phyloP scores from a whole-genome alignment of 2,113 vertebrate species.

The Dendropsophus ebraccatus region DNA sequence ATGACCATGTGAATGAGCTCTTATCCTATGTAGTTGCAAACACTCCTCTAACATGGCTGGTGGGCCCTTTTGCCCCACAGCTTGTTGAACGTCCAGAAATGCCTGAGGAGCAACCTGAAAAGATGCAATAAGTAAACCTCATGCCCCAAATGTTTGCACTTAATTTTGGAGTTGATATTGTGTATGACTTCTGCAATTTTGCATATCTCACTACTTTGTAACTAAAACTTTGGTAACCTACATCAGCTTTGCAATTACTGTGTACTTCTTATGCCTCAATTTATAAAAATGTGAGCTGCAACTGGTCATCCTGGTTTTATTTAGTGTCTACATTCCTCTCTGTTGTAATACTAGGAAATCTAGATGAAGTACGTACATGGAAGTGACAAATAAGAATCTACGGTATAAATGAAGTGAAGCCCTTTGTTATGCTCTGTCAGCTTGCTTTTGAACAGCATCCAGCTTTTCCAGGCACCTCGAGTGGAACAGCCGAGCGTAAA shows the following conservation, averaged over 20 bases:
- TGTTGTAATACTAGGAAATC: too few species aligned
- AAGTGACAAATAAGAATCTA: too few species aligned
- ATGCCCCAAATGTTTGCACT: background rate
- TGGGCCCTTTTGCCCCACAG: constrained; percentile 75
- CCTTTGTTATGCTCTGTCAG: too few species aligned
- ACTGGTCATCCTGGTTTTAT: background rate
- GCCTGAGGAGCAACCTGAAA: background rate
- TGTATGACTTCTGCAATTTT: background rate
- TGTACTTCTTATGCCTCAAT: background rate
- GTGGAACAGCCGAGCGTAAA: too few species aligned
- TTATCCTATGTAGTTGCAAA: constrained; percentile 74
- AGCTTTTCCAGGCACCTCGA: too few species aligned
- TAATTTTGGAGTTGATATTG: background rate
- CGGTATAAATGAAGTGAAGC: too few species aligned
- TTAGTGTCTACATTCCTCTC: too few species aligned
- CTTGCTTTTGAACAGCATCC: too few species aligned
- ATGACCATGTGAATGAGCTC: constrained; percentile 81
- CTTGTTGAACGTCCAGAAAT: constrained; percentile 56
- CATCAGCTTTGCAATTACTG: background rate
- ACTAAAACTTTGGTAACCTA: background rate
- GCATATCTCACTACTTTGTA: background rate
- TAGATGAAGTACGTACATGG: too few species aligned
- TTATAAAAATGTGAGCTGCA: background rate
- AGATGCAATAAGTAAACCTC: background rate
- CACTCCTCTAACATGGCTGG: constrained; percentile 79